Evolutionary conservation across 2,113 vertebrate genomes (phyloP).

Genomic region (Zapus hudsonius): DNA sequence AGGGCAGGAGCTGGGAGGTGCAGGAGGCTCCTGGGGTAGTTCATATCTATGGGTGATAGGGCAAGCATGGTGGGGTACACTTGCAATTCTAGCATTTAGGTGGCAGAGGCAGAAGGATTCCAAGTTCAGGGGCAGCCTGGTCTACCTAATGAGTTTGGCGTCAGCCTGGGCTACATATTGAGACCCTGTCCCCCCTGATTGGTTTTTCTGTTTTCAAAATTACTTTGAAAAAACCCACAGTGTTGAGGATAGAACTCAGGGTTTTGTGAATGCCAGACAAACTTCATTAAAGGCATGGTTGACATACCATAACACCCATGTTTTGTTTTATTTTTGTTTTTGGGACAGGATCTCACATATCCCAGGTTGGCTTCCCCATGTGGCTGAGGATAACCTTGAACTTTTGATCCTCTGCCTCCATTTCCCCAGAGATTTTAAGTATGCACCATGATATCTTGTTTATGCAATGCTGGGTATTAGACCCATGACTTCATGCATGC

Average conservation of each 20-base stretch:
- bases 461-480: background rate
- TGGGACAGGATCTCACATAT: too few relatives aligned
- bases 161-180: background rate
- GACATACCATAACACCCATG: too few relatives aligned
- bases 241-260: background rate
- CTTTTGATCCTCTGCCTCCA: too few relatives aligned
- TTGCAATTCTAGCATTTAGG: background rate
- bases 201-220: background rate
- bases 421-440: too few relatives aligned
- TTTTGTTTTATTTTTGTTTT: too few relatives aligned
- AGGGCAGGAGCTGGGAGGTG: background rate
- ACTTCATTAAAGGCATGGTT: too few relatives aligned
- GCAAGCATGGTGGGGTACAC: background rate
- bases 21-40: fast-evolving
- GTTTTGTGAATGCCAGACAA: background rate
- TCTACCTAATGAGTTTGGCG: background rate
- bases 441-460: too few relatives aligned
- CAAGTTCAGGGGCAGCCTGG: background rate
- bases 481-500: too few relatives aligned
- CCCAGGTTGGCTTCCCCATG: too few relatives aligned
- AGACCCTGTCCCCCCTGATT: background rate
- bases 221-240: background rate
- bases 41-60: background rate
- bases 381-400: too few relatives aligned
- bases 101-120: background rate